These are phyloP conservation scores for Ameiurus melas DNA, from an alignment of 2,113 vertebrate species.

Conservation along the genomic window DNA sequence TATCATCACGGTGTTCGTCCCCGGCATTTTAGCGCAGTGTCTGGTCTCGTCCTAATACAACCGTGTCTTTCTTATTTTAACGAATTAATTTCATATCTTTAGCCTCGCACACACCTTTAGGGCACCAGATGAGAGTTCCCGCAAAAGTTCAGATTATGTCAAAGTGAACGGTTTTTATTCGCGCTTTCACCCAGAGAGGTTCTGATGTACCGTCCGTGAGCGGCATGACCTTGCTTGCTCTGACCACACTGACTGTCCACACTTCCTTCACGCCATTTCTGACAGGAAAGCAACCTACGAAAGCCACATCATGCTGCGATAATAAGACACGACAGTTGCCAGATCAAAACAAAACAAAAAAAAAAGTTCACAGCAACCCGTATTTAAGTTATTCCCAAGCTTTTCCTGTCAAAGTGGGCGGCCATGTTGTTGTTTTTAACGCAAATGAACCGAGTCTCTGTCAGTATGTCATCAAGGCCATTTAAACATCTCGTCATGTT, in stretches of 20 bases:
- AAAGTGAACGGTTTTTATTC: not conserved
- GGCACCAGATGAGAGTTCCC: not conserved
- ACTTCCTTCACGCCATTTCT: not conserved
- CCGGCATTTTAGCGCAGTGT: not conserved
- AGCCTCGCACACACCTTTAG: not conserved
- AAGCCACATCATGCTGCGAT: not conserved
- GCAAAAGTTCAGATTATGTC: not conserved
- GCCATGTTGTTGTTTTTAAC: not conserved
- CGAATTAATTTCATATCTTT: not conserved
- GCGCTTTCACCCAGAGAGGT: too few species aligned
- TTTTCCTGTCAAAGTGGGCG: not conserved
- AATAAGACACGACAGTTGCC: not conserved
- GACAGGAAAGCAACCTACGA: not conserved
- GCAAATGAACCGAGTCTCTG: not conserved
- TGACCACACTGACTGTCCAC: not conserved
- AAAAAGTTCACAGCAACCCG: not conserved
- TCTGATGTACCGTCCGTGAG: not conserved
- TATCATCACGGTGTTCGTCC: not conserved
- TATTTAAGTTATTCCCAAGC: not conserved
- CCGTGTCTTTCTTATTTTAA: not conserved
- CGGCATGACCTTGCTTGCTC: not conserved
- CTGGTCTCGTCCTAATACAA: not conserved
- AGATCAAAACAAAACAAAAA: not conserved
- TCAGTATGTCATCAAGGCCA: not conserved
- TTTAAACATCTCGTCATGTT: not conserved